Evolutionary conservation across 2,797 vertebrate species (phyloP), one percentile per base, ranked within the genome.

Genomic region (Labeo calbasu): DNA sequence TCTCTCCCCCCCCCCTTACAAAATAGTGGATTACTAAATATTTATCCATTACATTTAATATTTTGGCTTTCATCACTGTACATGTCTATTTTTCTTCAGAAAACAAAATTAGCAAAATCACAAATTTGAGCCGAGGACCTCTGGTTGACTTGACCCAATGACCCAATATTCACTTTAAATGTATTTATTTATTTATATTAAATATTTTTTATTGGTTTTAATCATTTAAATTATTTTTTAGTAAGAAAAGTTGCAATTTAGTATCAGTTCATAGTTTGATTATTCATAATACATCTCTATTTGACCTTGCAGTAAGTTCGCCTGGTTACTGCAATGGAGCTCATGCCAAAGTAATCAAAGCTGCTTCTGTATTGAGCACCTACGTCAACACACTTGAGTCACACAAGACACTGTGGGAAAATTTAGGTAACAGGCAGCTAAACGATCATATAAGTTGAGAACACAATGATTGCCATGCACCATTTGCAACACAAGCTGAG

Each of bases 331-430:
- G 55, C 32, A 23, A 32, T 23, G 53, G n/a, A 43, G 32, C n/a
- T 59, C 73, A 57, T 77, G 53, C 73, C 55, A 59, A 55, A 77
- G 36, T 63, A 59, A 77, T 25, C 76, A 77, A 28, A 77, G 40
- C 76, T 63, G n/a, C n/a, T 12, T 61, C 40, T 61, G 40, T 55
- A 57, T 53, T 55, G 11, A 53, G 50, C 69, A 25, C n/a, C 13
- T 71, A 32, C 19, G 19, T 46, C 57, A 25, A 63, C 36, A 46
- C 23, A 46, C 40, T 63, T 11, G 1, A 63, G 57, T 43, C 76
- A 77, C 57, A 63, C 36, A 77, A 61, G 36, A 43, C 21, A 48
- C 17, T 32, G n/a, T 43, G n/a, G 21, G n/a, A 2, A 71, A n/a
- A 21, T 43, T 21, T 25, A 48, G 36, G 28, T 63, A 63, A 25